Evolutionary conservation across 2,888 invertebrate genomes (phyloP), one percentile per base, ranked within the genome.

Genomic region (Pandemis cinnamomeana): DNA sequence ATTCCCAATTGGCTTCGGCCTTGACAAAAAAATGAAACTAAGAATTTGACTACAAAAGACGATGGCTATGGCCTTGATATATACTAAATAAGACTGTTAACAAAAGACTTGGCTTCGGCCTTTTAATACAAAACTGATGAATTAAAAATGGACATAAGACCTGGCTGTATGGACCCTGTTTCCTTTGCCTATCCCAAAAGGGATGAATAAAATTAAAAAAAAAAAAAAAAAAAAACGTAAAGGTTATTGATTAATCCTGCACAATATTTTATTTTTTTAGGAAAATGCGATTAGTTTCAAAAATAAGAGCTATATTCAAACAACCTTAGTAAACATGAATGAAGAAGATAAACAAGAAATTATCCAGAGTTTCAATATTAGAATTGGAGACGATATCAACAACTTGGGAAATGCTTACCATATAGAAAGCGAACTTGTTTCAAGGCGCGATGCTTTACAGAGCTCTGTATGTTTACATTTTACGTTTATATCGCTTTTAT

Each of bases 271-370:
- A 58, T 11, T 4, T 46, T 10, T 11, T 46, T 7, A 7, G 44
- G 5, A 62, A 13, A 60, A 72, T 72, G 67, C 27, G 55, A 67
- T 36, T 67, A 2, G 8, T 41, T 61, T 46, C 62, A 15, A 27
- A 63, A 36, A 10, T 58, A 20, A 15, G 27, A 15, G 8, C 5
- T 60, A 7, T 10, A 8, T 48, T 44, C 60, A 51, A 80, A 79
- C 75, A 78, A 78, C 68, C 71, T 78, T 15, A 44, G 20, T n/a
- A 70, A 81, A 75, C 55, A 82, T 87, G 82, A 84, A 81, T 75
- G 89, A 90, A 72, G 90, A 93, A 55, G 80, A 85, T 1, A 94
- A 93, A 85, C 92, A 90, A 82, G 88, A 85, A 79, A 93, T 95
- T 81, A 91, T 95, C 84, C 90, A 92, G 83, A 89, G 87, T 72